Evolutionary conservation across 2,797 vertebrate species (phyloP), one percentile per base, ranked within the genome.

Genomic region (Mus spretus): DNA sequence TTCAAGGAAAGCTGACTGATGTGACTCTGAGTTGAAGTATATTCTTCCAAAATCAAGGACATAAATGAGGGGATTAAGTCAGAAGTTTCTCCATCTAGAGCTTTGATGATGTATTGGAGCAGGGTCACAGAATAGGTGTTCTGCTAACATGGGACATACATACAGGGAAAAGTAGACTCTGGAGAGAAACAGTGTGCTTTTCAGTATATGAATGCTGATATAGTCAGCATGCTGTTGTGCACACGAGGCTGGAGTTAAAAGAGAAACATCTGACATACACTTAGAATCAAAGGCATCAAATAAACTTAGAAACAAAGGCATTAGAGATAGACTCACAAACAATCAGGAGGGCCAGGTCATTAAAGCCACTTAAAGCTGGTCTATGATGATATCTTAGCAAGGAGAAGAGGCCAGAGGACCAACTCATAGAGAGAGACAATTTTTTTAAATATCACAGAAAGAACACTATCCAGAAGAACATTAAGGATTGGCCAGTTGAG

Each of bases 211-310:
- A 83, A 82, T 20, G 55, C 55, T 53, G 34, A 22, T 93, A 44
- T 34, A 2, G 37, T n/a, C 63, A 74, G 8, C 74, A 34, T 14
- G 44, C 1, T 40, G 2, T n/a, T 65, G 59, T 79, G 15, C 37
- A 26, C 40, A 28, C 88, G 63, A 97, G n/a, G 40, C 55, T 93
- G n/a, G n/a, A 95, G 37, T 72, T 83, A 70, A 77, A 63, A 63
- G 40, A 13, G 31, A 67, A 89, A 37, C 55, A 12, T 72, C 86
- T 34, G 2, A 24, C 26, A 72, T 6, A 44, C 7, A 70, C 37
- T 59, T 67, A 82, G 31, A 20, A 67, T 8, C 31, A 24, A 83
- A n/a, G 90, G 74, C 59, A 13, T 55, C 80, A 53, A 37, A 12
- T 57, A 57, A 57, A 37, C 34, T 6, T 89, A 87, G 9, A 11